Percentiles rank a stretch among this genome's conserved stretches.
Conservation (phyloP, 2,113 vertebrate species). For the Lethenteron reissneri region DNA sequence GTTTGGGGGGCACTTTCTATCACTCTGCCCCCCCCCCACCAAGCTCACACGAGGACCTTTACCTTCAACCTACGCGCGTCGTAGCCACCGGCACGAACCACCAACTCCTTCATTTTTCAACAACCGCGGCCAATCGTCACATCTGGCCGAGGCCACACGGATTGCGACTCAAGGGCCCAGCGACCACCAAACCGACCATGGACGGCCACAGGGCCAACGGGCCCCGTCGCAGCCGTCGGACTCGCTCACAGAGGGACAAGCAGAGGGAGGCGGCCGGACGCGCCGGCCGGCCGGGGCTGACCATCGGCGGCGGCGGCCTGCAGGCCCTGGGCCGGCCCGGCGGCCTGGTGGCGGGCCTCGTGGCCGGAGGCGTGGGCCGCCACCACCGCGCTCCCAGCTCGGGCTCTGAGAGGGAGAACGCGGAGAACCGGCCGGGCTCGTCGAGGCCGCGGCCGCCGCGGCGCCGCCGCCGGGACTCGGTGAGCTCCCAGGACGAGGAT, state of each 20-base stretch:
- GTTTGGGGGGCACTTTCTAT: too few species aligned
- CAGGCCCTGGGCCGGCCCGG: not conserved
- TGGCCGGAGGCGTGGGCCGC: constrained; percentile 16
- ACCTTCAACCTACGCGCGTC: too few species aligned
- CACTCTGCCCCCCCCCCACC: too few species aligned
- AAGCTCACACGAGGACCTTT: too few species aligned
- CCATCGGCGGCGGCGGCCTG: constrained; percentile 18
- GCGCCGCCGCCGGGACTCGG: constrained; percentile 56
- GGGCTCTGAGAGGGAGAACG: constrained; percentile 50
- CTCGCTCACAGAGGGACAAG: constrained; percentile 50
- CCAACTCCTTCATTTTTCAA: too few species aligned
- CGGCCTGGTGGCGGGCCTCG: too few species aligned
- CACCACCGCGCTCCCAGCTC: constrained; percentile 41
- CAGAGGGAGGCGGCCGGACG: constrained; percentile 43
- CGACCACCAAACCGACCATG: constrained; percentile 24
- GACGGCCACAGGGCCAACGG: constrained; percentile 52
- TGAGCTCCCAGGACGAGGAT: constrained; percentile 67
- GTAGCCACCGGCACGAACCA: too few species aligned
- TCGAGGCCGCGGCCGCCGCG: constrained; percentile 44
- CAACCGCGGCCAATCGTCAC: too few species aligned
- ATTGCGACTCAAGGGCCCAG: too few species aligned
- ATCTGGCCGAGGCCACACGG: too few species aligned
- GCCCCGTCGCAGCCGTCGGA: constrained; percentile 59
- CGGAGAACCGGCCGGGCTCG: constrained; percentile 35
- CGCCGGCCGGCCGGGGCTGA: constrained; percentile 25